Evolutionary conservation across 2,797 vertebrate genomes (phyloP).

Genomic region (Triplophysa bombifrons): DNA sequence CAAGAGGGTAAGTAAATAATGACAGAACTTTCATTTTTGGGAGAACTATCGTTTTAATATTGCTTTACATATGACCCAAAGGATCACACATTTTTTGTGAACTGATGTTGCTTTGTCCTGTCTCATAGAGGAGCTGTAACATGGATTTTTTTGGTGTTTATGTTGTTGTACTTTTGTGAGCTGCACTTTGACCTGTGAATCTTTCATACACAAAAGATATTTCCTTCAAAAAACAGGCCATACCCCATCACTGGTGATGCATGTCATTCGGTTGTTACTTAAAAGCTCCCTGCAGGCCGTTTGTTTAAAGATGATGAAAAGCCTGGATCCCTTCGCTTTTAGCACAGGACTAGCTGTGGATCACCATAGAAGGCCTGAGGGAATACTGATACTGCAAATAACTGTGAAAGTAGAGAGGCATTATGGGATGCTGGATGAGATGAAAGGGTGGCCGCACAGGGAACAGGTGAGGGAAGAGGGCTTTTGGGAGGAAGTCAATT

Average conservation of each 20-base stretch:
- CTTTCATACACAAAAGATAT: conserved; percentile 4
- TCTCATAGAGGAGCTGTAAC: neutral
- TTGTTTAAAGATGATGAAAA: conserved; percentile 31
- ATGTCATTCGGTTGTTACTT: conserved; percentile 10
- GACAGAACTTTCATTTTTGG: too few relatives aligned
- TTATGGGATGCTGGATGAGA: conserved; percentile 18
- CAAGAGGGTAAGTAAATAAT: too few relatives aligned
- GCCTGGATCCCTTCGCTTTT: conserved; percentile 9
- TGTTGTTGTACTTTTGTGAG: neutral
- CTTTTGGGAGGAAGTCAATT: conserved; percentile 25
- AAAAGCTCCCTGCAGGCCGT: conserved; percentile 24
- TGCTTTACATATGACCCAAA: too few relatives aligned
- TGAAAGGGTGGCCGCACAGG: neutral
- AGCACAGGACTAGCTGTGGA: conserved; percentile 10
- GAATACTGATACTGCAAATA: conserved; percentile 27
- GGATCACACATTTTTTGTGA: too few relatives aligned
- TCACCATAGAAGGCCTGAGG: conserved; percentile 14
- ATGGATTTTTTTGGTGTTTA: neutral
- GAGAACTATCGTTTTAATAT: too few relatives aligned
- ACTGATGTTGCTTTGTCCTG: neutral
- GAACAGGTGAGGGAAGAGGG: conserved; percentile 47
- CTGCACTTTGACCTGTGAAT: neutral
- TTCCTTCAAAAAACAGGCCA: neutral
- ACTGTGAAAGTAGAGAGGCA: conserved; percentile 33
- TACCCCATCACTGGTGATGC: neutral